phyloP scores from a whole-genome alignment of 2,797 vertebrate species.

The Cossypha dichroa region DNA sequence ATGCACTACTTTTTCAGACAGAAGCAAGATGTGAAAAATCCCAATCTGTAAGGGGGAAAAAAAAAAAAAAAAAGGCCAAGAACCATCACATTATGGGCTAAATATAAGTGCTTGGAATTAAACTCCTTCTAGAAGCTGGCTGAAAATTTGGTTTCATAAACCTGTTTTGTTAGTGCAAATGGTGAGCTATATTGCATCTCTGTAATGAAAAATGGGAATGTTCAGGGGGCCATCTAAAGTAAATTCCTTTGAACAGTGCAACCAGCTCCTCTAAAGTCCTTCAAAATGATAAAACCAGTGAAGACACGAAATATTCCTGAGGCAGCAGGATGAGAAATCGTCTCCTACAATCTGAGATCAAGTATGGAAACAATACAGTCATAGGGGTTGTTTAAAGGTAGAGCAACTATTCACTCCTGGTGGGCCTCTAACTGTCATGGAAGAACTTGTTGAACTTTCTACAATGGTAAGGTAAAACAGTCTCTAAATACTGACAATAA shows the following conservation, averaged over 20 bases:
- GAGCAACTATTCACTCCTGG: neutral
- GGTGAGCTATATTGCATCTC: neutral
- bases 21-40: neutral
- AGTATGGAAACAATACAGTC: neutral
- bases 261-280: neutral
- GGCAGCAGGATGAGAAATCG: neutral
- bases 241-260: neutral
- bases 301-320: neutral
- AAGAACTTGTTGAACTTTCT: neutral
- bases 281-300: neutral
- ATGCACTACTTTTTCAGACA: neutral
- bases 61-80: neutral
- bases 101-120: neutral
- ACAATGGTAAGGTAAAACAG: neutral
- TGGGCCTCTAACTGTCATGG: neutral
- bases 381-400: rapidly evolving
- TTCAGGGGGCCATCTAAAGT: neutral
- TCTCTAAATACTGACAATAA: neutral
- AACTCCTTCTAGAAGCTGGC: neutral
- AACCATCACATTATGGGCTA: neutral
- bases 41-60: too few relatives aligned
- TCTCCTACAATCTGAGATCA: neutral
- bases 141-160: neutral
- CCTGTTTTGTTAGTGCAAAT: neutral
- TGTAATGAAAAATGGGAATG: neutral